Evolutionary conservation across 1,140 invertebrate genomes (phyloP).

Genomic region (Ectropis grisescens): DNA sequence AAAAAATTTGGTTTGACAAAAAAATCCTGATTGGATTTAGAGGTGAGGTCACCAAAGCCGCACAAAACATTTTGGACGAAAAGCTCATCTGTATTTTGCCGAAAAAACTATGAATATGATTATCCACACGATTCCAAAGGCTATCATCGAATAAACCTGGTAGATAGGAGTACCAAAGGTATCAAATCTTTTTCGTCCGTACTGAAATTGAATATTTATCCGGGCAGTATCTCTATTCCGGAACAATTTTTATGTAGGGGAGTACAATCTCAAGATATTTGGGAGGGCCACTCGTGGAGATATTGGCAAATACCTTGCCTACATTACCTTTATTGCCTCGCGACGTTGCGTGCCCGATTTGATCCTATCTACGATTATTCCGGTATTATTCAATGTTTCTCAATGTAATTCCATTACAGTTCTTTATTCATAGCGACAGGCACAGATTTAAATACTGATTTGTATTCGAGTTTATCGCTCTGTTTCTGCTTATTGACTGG

Average conservation of each 20-base stretch:
- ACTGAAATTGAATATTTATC: constrained; percentile 70
- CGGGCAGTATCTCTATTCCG: constrained; percentile 67
- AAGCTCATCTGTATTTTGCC: constrained; percentile 31
- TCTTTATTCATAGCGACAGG: constrained; percentile 14
- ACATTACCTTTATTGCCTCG: constrained; percentile 67
- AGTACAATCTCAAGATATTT: constrained; percentile 65
- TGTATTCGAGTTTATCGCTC: no score
- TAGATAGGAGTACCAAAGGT: constrained; percentile 62
- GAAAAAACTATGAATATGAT: constrained; percentile 66
- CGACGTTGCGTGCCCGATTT: constrained; percentile 48
- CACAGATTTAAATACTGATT: no score
- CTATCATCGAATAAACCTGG: constrained; percentile 65
- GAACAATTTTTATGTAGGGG: constrained; percentile 69
- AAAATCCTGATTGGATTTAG: no score
- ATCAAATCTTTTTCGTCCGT: constrained; percentile 67
- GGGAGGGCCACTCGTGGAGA: constrained; percentile 61
- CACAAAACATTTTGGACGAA: constrained; percentile 20
- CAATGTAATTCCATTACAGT: constrained; percentile 24
- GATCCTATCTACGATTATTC: constrained; percentile 55
- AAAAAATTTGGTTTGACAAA: no score
- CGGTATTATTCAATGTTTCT: constrained; percentile 49
- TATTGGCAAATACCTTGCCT: constrained; percentile 67
- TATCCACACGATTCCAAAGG: constrained; percentile 63
- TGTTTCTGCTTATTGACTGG: no score
- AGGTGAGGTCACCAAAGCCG: constrained; percentile 6